A percentile compares a stretch with the other conserved stretches of the same genome.
Conservation (phyloP, 92 coral and sea anemone genomes). For the Siderastrea siderea region DNA sequence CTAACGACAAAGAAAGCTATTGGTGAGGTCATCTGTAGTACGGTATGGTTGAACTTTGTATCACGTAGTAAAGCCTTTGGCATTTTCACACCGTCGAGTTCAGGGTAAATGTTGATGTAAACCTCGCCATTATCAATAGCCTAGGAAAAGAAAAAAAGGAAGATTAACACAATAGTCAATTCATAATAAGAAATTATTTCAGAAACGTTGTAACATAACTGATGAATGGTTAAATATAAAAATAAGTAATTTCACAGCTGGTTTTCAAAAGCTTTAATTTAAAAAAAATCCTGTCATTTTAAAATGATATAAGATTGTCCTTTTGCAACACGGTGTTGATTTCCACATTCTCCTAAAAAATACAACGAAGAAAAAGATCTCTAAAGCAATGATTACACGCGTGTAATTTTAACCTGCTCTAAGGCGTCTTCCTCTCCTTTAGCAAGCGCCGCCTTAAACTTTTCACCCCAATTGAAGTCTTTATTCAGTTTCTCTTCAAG, state of each 20-base stretch:
- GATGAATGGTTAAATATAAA: no score
- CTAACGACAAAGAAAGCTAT: conserved; percentile 84
- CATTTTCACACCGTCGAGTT: conserved; percentile 81
- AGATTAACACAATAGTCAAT: neutral
- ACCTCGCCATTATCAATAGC: conserved; percentile 89
- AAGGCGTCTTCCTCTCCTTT: conserved; percentile 76
- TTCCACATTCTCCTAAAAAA: no score
- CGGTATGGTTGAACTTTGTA: conserved; percentile 83
- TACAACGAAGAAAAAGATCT: no score
- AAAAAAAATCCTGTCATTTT: no score
- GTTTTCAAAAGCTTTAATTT: no score
- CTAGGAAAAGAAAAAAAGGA: conserved; percentile 32
- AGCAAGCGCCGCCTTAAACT: conserved; percentile 74
- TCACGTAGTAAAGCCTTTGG: conserved; percentile 74
- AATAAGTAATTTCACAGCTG: no score
- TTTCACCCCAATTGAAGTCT: conserved; percentile 86
- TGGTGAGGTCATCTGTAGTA: conserved; percentile 92
- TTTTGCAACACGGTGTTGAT: no score
- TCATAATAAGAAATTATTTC: neutral
- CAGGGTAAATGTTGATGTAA: conserved; percentile 87
- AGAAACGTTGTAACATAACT: neutral
- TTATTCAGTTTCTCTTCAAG: conserved; percentile 79
- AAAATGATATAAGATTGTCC: no score
- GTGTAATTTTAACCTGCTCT: conserved; percentile 69
- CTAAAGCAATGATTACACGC: no score